A percentile compares a stretch with the other conserved stretches of the same genome.
Evolutionary conservation across 2,888 invertebrate species (phyloP).

Genomic region (Parnassius orleans): DNA sequence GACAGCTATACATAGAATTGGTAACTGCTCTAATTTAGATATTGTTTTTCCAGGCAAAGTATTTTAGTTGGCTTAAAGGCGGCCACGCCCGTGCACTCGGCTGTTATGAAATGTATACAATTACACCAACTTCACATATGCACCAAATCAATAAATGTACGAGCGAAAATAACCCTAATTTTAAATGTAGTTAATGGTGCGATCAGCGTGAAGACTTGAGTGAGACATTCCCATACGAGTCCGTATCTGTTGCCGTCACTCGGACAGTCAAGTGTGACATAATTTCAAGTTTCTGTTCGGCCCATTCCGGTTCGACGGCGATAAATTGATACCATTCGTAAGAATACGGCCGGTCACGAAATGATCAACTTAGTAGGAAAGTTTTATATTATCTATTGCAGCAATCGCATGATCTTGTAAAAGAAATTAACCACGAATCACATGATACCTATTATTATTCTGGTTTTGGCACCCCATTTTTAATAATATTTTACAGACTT

Average conservation of each 20-base stretch:
- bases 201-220: conserved; percentile 13
- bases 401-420: not conserved
- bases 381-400: no score
- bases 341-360: not conserved
- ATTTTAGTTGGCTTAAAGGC: conserved; percentile 20
- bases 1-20: conserved; percentile 1
- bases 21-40: conserved; percentile 20
- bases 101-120: conserved; percentile 20
- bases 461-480: no score
- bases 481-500: no score
- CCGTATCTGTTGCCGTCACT: conserved; percentile 18
- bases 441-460: no score
- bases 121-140: not conserved
- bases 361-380: not conserved
- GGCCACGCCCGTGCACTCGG: conserved; percentile 22
- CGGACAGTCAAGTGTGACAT: conserved; percentile 25
- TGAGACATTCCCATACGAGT: conserved; percentile 1
- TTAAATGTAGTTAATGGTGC: not conserved
- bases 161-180: not conserved
- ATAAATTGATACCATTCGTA: conserved; percentile 8
- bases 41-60: conserved; percentile 19
- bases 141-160: not conserved
- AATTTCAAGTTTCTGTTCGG: conserved; percentile 20
- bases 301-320: conserved; percentile 14
- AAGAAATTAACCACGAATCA: not conserved